Evolutionary conservation across 37 sponge, comb jelly and placozoan genomes (phyloP).

Genomic region (Dysidea cf. avara): DNA sequence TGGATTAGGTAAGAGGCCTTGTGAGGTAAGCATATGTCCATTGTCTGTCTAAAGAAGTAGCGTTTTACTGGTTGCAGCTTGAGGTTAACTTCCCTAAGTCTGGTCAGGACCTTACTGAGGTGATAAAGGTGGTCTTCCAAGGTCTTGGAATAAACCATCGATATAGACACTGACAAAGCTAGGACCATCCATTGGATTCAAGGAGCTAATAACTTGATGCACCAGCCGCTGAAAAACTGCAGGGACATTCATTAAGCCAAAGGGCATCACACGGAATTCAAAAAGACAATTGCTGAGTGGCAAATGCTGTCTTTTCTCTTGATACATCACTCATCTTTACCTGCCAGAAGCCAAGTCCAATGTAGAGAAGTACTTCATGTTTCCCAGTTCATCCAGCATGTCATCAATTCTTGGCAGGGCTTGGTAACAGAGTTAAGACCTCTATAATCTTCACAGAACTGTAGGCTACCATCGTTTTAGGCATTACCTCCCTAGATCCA

Average conservation of each 20-base stretch:
- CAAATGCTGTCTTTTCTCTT: conserved; percentile 61
- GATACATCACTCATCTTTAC: conserved; percentile 16
- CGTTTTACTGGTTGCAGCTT: conserved; percentile 48
- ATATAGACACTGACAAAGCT: conserved; percentile 36
- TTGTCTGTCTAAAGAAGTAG: conserved; percentile 5
- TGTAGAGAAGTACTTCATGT: conserved; percentile 39
- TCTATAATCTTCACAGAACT: conserved; percentile 53
- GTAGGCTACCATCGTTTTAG: conserved; percentile 45
- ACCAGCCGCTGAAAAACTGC: conserved; percentile 67
- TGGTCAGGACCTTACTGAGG: conserved; percentile 5
- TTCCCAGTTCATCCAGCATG: conserved; percentile 58
- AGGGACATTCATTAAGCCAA: too few species aligned
- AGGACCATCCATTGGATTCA: conserved; percentile 35
- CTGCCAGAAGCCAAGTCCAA: conserved; percentile 62
- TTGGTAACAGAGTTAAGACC: conserved; percentile 58
- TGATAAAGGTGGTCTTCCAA: conserved; percentile 42
- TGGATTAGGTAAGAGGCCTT: conserved; percentile 20
- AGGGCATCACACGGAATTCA: conserved; percentile 62
- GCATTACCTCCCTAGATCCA: too few species aligned
- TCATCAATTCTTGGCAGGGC: conserved; percentile 61
- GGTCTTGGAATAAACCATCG: conserved; percentile 47
- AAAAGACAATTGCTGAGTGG: conserved; percentile 45
- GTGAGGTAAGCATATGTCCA: conserved; percentile 24
- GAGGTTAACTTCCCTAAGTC: conserved; percentile 1
- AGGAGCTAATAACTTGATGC: conserved; percentile 25